phyloP scores from a whole-genome alignment of 2,797 vertebrate species.

The Danio choprae region DNA sequence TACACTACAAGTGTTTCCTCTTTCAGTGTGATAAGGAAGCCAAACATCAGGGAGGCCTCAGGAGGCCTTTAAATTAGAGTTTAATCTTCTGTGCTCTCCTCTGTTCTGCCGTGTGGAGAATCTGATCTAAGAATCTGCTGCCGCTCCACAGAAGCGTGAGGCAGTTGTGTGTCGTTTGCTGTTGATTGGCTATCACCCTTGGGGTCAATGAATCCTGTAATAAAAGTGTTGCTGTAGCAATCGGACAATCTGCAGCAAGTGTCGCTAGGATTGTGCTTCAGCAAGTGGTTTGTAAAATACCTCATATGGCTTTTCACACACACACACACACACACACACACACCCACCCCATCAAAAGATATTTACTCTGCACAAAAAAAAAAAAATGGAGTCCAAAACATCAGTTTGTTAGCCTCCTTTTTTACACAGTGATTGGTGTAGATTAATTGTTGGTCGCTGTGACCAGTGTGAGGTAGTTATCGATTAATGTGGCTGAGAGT shows the following conservation, averaged over 20 bases:
- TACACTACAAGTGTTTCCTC: conserved; percentile 47
- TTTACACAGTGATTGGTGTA: neutral
- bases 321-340: neutral
- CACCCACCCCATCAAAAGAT: neutral
- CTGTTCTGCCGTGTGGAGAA: conserved; percentile 37
- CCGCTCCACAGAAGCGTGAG: conserved; percentile 7
- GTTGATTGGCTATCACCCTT: conserved; percentile 32
- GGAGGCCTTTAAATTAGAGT: conserved; percentile 45
- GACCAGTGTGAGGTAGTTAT: neutral
- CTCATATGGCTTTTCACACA: conserved; percentile 2
- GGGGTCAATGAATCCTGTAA: conserved; percentile 36
- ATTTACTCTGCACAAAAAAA: too few relatives aligned
- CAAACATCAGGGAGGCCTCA: conserved; percentile 29
- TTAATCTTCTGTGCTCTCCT: conserved; percentile 38
- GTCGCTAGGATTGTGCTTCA: neutral
- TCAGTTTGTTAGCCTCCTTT: too few relatives aligned
- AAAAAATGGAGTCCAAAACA: too few relatives aligned
- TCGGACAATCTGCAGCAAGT: conserved; percentile 19
- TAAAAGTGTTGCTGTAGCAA: conserved; percentile 34
- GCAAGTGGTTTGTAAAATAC: conserved; percentile 16
- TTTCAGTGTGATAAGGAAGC: conserved; percentile 32
- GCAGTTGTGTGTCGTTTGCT: conserved; percentile 29
- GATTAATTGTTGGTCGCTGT: neutral
- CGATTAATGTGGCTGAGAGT: neutral
- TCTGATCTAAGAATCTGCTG: conserved; percentile 32